These are phyloP conservation scores for Epicampocera succincta DNA, from an alignment of 2,888 invertebrate genomes.

Conservation along the genomic window DNA sequence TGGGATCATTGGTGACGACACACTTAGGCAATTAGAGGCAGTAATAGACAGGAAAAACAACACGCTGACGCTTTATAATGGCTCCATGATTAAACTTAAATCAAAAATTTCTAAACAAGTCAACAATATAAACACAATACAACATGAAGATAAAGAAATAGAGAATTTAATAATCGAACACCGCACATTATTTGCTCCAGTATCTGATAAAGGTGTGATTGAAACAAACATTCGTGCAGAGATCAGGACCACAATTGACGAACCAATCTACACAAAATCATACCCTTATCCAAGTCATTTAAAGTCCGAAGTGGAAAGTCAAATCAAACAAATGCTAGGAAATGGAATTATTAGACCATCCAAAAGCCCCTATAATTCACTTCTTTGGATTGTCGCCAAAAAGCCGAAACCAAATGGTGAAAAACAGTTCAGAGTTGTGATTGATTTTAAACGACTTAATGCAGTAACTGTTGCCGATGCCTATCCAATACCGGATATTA, in stretches of 20 bases:
- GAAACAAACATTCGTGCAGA: conserved; percentile 51
- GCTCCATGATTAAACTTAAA: conserved; percentile 8
- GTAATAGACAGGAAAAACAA: background rate
- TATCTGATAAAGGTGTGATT: conserved; percentile 44
- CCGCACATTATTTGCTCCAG: conserved; percentile 33
- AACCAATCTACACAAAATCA: conserved; percentile 58
- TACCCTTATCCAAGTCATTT: conserved; percentile 54
- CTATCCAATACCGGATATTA: too few relatives aligned
- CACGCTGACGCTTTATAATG: background rate
- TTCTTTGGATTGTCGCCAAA: too few relatives aligned
- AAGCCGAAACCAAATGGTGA: too few relatives aligned
- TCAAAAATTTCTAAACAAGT: conserved; percentile 20
- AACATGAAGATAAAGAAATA: background rate
- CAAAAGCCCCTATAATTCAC: too few relatives aligned
- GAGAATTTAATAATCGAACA: conserved; percentile 40
- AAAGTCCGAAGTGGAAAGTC: background rate
- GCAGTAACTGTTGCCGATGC: conserved; percentile 45
- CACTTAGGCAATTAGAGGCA: background rate
- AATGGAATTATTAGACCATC: too few relatives aligned
- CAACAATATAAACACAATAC: background rate
- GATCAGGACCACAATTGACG: conserved; percentile 54
- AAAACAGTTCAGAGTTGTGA: conserved; percentile 49
- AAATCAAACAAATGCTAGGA: too few relatives aligned
- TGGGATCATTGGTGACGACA: background rate
- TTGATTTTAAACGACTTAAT: conserved; percentile 42